phyloP scores from a whole-genome alignment of 1,140 invertebrate species.

The Cyphomyrmex costatus region DNA sequence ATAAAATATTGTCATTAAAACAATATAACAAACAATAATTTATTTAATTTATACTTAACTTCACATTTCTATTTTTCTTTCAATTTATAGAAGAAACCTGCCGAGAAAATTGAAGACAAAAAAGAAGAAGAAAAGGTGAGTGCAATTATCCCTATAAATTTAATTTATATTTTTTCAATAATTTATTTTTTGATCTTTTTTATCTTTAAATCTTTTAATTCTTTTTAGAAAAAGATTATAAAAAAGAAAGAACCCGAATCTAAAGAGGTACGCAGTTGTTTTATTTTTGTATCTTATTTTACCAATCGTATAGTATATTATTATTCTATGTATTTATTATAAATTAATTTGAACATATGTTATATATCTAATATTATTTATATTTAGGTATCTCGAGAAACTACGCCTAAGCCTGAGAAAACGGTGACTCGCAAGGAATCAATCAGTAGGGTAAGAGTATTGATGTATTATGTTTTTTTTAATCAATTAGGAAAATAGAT shows the following conservation, averaged over 20 bases:
- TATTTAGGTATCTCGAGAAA: constrained; percentile 70
- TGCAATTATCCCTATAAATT: constrained; percentile 1
- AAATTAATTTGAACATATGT: constrained; percentile 10
- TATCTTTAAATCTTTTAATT: not conserved
- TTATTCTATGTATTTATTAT: not conserved
- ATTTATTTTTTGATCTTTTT: constrained; percentile 3
- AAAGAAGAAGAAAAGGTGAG: constrained; percentile 82
- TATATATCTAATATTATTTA: constrained; percentile 28
- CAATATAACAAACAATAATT: not conserved
- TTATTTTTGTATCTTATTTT: not conserved
- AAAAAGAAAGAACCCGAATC: constrained; percentile 80
- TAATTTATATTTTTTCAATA: not conserved
- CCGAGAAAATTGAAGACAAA: constrained; percentile 80
- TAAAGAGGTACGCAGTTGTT: constrained; percentile 74
- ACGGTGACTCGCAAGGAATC: constrained; percentile 80
- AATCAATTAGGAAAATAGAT: not conserved
- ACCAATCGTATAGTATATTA: not conserved
- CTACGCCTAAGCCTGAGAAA: constrained; percentile 79
- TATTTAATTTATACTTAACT: not conserved
- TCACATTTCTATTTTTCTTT: constrained; percentile 36
- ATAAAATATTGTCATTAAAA: constrained; percentile 19
- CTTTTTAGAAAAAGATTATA: constrained; percentile 65
- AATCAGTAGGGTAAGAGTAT: constrained; percentile 78
- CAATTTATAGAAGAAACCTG: constrained; percentile 80
- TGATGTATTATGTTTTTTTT: not conserved